A percentile compares a stretch with the other conserved stretches of the same genome.
Evolutionary conservation across 2,113 vertebrate genomes (phyloP).

Genomic region (Malaclemys terrapin): DNA sequence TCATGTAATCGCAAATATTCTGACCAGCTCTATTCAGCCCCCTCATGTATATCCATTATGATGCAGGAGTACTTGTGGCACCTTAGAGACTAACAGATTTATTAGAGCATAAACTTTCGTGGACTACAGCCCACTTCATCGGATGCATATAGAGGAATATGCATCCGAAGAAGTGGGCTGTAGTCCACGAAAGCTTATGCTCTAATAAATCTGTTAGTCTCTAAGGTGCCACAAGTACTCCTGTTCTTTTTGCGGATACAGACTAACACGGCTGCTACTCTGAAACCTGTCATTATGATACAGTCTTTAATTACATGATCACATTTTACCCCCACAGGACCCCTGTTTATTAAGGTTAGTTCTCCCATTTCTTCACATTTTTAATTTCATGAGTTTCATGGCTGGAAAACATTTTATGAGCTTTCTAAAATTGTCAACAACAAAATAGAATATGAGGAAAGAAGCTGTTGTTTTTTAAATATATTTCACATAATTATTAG

Average conservation of each 20-base stretch:
- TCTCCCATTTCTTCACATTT: slow-evolving; percentile 43
- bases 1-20: not conserved
- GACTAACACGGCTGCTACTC: no score
- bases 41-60: not conserved
- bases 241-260: no score
- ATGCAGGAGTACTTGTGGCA: no score
- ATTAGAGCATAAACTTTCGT: no score
- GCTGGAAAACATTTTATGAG: not conserved
- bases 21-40: not conserved
- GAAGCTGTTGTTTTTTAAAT: not conserved
- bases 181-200: no score
- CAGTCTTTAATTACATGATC: slow-evolving; percentile 37
- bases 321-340: not conserved
- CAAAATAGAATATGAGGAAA: slow-evolving; percentile 42
- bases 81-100: no score
- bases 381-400: slow-evolving; percentile 40
- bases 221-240: no score
- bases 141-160: no score
- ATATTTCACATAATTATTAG: no score
- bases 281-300: not conserved
- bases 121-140: no score
- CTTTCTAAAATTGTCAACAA: slow-evolving; percentile 2
- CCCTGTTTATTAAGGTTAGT: not conserved
- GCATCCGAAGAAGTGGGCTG: no score
- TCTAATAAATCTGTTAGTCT: no score